Conservation (phyloP, 2,888 invertebrate genomes). For the Eledona agricola region DNA sequence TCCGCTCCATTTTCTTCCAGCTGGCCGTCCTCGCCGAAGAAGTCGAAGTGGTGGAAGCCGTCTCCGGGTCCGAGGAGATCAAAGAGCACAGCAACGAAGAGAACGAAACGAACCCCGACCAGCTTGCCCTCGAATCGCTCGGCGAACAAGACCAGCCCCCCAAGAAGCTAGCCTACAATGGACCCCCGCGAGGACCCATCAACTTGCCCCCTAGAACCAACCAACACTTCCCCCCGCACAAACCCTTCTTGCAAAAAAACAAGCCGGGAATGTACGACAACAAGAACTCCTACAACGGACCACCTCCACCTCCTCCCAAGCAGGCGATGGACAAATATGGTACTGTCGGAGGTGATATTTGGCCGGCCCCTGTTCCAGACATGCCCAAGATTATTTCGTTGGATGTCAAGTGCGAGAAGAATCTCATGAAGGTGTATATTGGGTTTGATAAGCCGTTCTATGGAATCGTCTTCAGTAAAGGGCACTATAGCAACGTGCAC, state of each 20-base stretch:
- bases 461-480: conserved; percentile 95
- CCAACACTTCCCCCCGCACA: conserved; percentile 61
- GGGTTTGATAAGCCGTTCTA: conserved; percentile 94
- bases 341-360: conserved; percentile 69
- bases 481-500: conserved; percentile 91
- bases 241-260: conserved; percentile 66
- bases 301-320: conserved; percentile 64
- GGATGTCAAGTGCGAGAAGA: conserved; percentile 94
- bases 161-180: conserved; percentile 63
- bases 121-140: conserved; percentile 75
- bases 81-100: conserved; percentile 68
- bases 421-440: conserved; percentile 92
- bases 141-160: conserved; percentile 69
- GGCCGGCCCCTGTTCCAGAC: conserved; percentile 86
- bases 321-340: conserved; percentile 62
- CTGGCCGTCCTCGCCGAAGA: conserved; percentile 63
- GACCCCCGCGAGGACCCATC: conserved; percentile 53
- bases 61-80: conserved; percentile 65
- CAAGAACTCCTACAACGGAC: conserved; percentile 77
- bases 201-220: conserved; percentile 60
- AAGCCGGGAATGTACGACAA: conserved; percentile 59
- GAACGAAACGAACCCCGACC: conserved; percentile 71
- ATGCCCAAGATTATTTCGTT: conserved; percentile 93
- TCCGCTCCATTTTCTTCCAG: conserved; percentile 46
- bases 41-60: conserved; percentile 72